phyloP scores from a whole-genome alignment of 2,797 vertebrate species.

The Sciurus vulgaris region DNA sequence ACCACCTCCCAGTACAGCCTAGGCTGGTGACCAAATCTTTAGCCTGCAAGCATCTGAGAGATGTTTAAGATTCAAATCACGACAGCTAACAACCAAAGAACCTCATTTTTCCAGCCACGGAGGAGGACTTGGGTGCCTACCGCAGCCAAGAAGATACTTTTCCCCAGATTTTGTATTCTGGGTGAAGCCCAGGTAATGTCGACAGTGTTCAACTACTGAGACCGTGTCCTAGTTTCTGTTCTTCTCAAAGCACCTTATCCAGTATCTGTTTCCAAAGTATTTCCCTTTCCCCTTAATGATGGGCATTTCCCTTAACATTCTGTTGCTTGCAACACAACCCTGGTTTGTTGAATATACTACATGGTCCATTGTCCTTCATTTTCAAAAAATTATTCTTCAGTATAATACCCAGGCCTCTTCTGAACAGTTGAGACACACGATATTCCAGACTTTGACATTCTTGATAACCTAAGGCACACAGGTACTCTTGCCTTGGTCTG shows the following conservation, averaged over 20 bases:
- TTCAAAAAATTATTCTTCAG: not conserved
- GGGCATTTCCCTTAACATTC: not conserved
- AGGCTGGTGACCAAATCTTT: not conserved
- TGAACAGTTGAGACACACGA: not conserved
- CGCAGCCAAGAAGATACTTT: not conserved
- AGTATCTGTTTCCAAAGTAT: not conserved
- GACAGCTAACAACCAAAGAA: not conserved
- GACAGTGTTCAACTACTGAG: not conserved
- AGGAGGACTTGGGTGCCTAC: not conserved
- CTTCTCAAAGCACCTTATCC: not conserved
- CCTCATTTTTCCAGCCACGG: not conserved
- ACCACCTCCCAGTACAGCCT: not conserved
- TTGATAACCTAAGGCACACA: not conserved
- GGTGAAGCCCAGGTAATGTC: not conserved
- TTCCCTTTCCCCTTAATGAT: not conserved
- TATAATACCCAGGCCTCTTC: not conserved
- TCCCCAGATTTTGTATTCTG: not conserved
- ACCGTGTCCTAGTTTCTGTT: not conserved
- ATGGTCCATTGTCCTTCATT: not conserved
- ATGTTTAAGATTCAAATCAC: not conserved
- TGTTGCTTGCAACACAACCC: not conserved
- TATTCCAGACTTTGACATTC: too few relatives aligned
- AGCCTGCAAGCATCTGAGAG: too few relatives aligned
- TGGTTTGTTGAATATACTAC: not conserved
- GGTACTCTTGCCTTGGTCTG: not conserved